These are phyloP conservation scores for Oryzias dopingdopingensis DNA, from an alignment of 2,797 vertebrate genomes.

Conservation along the genomic window DNA sequence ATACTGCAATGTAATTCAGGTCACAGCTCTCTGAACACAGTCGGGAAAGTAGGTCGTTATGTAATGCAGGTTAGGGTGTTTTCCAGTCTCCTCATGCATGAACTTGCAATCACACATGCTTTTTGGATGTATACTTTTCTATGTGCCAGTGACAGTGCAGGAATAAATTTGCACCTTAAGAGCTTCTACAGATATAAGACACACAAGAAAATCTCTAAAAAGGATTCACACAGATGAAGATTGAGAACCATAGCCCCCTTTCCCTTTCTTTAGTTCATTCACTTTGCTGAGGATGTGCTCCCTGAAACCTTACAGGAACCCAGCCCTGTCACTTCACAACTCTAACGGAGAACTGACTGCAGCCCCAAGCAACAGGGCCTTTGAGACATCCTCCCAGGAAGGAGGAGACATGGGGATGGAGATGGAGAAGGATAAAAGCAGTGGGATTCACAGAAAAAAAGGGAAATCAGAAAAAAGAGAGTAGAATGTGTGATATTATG, in stretches of 20 bases:
- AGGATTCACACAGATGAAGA: constrained; percentile 13
- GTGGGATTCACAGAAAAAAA: constrained; percentile 32
- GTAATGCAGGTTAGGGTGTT: constrained; percentile 72
- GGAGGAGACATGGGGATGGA: constrained; percentile 31
- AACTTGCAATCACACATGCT: constrained; percentile 26
- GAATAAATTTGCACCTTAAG: constrained; percentile 28
- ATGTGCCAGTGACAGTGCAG: constrained; percentile 33
- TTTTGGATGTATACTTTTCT: constrained; percentile 16
- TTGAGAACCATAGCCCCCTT: constrained; percentile 19
- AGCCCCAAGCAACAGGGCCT: constrained; percentile 56
- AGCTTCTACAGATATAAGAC: constrained; percentile 52
- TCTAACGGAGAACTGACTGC: constrained; percentile 61
- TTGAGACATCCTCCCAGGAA: constrained; percentile 58
- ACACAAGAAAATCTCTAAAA: constrained; percentile 32
- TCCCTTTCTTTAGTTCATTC: constrained; percentile 51
- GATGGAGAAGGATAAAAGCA: constrained; percentile 42
- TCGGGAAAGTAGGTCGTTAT: constrained; percentile 61
- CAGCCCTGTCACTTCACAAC: constrained; percentile 67
- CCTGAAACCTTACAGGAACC: constrained; percentile 62
- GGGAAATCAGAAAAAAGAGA: constrained; percentile 20
- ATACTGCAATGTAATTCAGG: constrained; percentile 58
- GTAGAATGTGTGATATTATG: background rate
- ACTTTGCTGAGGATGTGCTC: constrained; percentile 50
- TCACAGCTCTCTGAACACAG: constrained; percentile 36
- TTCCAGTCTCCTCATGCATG: constrained; percentile 61